Evolutionary conservation across 1,140 invertebrate genomes (phyloP).

Genomic region (Sitobion miscanthi): DNA sequence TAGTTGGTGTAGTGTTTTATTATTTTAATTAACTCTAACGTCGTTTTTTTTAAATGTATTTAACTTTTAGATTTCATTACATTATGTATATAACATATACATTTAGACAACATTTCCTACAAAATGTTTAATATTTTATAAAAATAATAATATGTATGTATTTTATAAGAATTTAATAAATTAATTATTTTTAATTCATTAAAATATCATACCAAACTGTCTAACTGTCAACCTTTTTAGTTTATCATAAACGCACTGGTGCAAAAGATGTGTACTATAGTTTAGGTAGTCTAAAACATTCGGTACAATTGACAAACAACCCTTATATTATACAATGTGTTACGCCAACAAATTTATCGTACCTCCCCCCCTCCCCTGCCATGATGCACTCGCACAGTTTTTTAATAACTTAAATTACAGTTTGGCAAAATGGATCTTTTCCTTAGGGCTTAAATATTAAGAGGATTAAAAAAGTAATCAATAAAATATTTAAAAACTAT

Average conservation of each 20-base stretch:
- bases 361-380: too few species aligned
- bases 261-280: not conserved
- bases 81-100: not conserved
- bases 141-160: not conserved
- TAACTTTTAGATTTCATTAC: not conserved
- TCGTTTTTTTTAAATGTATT: too few species aligned
- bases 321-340: not conserved
- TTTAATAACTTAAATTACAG: not conserved
- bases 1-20: not conserved
- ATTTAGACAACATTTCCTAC: not conserved
- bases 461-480: not conserved
- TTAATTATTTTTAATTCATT: conserved; percentile 17
- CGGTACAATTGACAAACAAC: not conserved
- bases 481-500: not conserved
- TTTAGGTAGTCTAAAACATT: not conserved
- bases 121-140: not conserved
- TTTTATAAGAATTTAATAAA: not conserved
- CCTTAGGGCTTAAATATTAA: not conserved
- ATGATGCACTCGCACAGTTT: not conserved
- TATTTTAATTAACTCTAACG: too few species aligned
- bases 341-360: not conserved
- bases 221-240: not conserved
- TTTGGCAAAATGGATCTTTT: not conserved
- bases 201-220: not conserved
- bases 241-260: not conserved